Percentiles rank a stretch among this genome's conserved stretches.
Conservation (phyloP, 2,113 vertebrate genomes). For the Ictidomys tridecemlineatus region DNA sequence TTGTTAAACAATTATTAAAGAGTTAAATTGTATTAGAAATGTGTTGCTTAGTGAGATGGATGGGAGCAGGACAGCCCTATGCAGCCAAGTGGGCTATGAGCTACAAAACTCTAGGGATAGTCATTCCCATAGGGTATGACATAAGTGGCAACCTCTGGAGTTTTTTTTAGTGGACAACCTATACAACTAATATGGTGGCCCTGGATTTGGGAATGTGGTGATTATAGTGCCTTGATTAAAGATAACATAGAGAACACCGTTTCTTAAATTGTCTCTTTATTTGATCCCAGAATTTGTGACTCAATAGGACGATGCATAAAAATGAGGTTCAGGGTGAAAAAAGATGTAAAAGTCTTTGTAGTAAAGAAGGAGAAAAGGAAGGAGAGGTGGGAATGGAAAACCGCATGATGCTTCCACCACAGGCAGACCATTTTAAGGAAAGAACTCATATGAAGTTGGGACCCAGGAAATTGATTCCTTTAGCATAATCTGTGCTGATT, state of each 20-base stretch:
- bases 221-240: constrained; percentile 24
- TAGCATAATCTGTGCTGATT: background rate
- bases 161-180: background rate
- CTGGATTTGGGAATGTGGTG: background rate
- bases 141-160: background rate
- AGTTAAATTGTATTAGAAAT: constrained; percentile 7
- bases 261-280: constrained; percentile 2
- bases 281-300: background rate
- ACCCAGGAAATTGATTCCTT: background rate
- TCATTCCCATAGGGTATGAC: background rate
- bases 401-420: background rate
- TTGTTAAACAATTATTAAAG: constrained; percentile 48
- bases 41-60: background rate
- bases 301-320: background rate
- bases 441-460: background rate
- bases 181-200: no score
- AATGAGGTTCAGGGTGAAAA: background rate
- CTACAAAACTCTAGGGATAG: background rate
- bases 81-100: background rate
- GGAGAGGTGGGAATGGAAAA: background rate
- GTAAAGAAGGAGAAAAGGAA: background rate
- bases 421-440: background rate
- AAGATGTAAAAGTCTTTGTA: background rate
- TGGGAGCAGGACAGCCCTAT: background rate
- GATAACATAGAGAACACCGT: background rate